Evolutionary conservation across 2,888 invertebrate species (phyloP).

Genomic region (Spodoptera picta): DNA sequence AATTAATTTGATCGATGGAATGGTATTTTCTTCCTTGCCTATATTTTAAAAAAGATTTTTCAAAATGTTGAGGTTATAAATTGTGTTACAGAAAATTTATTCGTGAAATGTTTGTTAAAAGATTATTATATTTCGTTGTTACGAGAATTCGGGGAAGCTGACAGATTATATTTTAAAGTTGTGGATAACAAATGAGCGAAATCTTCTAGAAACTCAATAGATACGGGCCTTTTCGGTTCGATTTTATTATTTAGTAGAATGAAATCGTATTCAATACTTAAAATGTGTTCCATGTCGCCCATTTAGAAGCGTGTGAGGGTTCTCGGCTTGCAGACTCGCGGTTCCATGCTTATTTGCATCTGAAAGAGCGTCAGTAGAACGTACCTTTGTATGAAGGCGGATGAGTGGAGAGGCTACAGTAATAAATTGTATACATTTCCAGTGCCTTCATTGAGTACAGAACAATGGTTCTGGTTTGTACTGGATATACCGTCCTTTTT

Average conservation of each 20-base stretch:
- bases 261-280: slow-evolving; percentile 80
- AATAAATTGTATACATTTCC: slow-evolving; percentile 65
- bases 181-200: too few relatives aligned
- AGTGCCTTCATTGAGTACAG: slow-evolving; percentile 45
- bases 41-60: slow-evolving; percentile 30
- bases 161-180: too few relatives aligned
- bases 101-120: slow-evolving; percentile 1
- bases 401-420: slow-evolving; percentile 59
- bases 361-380: slow-evolving; percentile 73
- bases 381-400: slow-evolving; percentile 64
- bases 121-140: slow-evolving; percentile 10
- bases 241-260: slow-evolving; percentile 68
- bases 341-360: slow-evolving; percentile 73
- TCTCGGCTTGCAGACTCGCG: slow-evolving; percentile 44
- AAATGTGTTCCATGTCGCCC: slow-evolving; percentile 78
- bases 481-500: slow-evolving; percentile 10
- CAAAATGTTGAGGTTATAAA: slow-evolving; percentile 15
- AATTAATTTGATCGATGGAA: slow-evolving; percentile 60
- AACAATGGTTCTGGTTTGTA: slow-evolving; percentile 35
- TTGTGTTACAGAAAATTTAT: slow-evolving; percentile 17
- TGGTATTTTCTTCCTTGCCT: slow-evolving; percentile 32
- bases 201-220: not conserved
- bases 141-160: too few relatives aligned
- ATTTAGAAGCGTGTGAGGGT: slow-evolving; percentile 53
- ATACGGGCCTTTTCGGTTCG: not conserved